These are phyloP conservation scores for Hoplodrina ambigua DNA, from an alignment of 2,888 invertebrate species.

Conservation along the genomic window DNA sequence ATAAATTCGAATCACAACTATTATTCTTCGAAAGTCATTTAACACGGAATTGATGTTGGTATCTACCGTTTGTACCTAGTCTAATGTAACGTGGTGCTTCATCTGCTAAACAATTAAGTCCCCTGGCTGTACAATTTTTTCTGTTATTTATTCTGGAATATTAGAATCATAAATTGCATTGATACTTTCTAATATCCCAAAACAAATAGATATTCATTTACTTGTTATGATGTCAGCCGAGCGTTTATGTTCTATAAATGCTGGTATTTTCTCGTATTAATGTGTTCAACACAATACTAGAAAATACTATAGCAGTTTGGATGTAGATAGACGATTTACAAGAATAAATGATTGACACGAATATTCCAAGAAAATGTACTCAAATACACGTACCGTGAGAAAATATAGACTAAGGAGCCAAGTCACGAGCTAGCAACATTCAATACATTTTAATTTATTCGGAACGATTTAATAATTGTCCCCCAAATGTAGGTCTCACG, in stretches of 20 bases:
- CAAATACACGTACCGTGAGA: neutral
- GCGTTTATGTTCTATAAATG: neutral
- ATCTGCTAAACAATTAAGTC: conserved; percentile 9
- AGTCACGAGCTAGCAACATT: conserved; percentile 19
- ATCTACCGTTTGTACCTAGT: too few species aligned
- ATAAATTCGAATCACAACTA: too few species aligned
- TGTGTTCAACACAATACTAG: too few species aligned
- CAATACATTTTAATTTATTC: conserved; percentile 56
- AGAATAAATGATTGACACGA: neutral
- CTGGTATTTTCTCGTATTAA: too few species aligned
- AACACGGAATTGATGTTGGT: too few species aligned
- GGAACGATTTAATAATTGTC: conserved; percentile 50
- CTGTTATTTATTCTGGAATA: conserved; percentile 7
- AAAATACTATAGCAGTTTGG: too few species aligned
- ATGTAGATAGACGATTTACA: neutral
- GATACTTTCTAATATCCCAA: conserved; percentile 10
- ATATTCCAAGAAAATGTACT: neutral
- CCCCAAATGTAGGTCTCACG: conserved; percentile 61
- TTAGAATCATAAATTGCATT: conserved; percentile 9
- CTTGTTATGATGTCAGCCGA: conserved; percentile 20
- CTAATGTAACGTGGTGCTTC: too few species aligned
- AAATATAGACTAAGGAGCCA: conserved; percentile 13
- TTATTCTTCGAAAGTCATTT: too few species aligned
- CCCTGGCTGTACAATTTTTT: neutral
- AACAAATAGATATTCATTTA: conserved; percentile 20